phyloP scores from a whole-genome alignment of 2,113 vertebrate species.

The Hemibagrus wyckioides region DNA sequence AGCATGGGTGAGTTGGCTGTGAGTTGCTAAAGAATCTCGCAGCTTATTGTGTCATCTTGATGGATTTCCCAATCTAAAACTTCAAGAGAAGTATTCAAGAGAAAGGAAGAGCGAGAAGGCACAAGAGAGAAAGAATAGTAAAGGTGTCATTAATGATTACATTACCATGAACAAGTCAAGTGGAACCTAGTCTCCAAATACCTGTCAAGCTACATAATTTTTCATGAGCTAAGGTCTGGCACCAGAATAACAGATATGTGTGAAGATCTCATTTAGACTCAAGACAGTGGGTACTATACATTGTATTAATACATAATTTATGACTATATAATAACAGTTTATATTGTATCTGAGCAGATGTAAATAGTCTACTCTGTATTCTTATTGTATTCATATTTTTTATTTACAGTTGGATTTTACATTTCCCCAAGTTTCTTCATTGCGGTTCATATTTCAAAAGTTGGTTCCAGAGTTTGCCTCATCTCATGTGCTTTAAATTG shows the following conservation, averaged over 20 bases:
- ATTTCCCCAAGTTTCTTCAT: conserved; percentile 67
- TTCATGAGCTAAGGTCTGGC: conserved; percentile 22
- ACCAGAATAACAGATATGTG: not conserved
- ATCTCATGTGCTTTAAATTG: conserved; percentile 78
- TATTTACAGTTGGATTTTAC: conserved; percentile 60
- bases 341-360: conserved; percentile 10
- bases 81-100: not conserved
- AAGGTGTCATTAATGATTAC: conserved; percentile 24
- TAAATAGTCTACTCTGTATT: conserved; percentile 35
- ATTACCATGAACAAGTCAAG: conserved; percentile 43
- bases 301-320: not conserved
- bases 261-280: not conserved
- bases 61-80: conserved; percentile 51
- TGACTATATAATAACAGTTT: not conserved
- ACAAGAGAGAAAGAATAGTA: conserved; percentile 16
- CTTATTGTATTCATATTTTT: conserved; percentile 51
- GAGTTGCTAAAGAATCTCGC: conserved; percentile 42
- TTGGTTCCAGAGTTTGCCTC: conserved; percentile 71
- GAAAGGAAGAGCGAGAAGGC: not conserved
- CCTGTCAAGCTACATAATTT: conserved; percentile 42
- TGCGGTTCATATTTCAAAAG: conserved; percentile 68
- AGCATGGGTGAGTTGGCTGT: conserved; percentile 36
- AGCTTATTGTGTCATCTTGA: conserved; percentile 51
- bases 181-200: conserved; percentile 46
- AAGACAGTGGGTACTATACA: not conserved